These are phyloP conservation scores for Neodon shergylaensis DNA, from an alignment of 2,113 vertebrate species.

Conservation along the genomic window DNA sequence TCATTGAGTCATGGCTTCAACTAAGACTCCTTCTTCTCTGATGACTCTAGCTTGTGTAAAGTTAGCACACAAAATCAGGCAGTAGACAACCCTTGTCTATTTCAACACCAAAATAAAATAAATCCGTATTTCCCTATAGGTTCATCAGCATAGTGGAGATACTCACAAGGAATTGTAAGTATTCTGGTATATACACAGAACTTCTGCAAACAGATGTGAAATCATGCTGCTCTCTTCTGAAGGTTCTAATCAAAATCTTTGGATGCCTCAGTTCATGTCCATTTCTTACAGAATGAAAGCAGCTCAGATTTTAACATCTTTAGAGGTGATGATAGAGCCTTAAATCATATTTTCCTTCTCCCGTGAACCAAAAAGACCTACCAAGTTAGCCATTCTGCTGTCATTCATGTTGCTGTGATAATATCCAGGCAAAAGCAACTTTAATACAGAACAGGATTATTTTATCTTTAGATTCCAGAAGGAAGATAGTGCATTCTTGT, in stretches of 20 bases:
- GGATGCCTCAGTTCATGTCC: not conserved
- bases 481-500: not conserved
- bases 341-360: slow-evolving; percentile 38
- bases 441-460: not conserved
- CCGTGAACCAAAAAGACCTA: slow-evolving; percentile 27
- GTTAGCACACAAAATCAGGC: not conserved
- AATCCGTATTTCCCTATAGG: slow-evolving; percentile 70
- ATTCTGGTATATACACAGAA: slow-evolving; percentile 28
- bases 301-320: slow-evolving; percentile 27
- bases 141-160: slow-evolving; percentile 35
- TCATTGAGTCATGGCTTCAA: not conserved
- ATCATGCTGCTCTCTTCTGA: slow-evolving; percentile 5
- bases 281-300: slow-evolving; percentile 4
- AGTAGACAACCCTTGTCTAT: slow-evolving; percentile 29
- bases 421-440: not conserved
- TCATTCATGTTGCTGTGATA: not conserved
- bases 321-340: not conserved
- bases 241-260: slow-evolving; percentile 1
- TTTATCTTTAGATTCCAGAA: not conserved
- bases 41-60: not conserved
- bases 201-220: slow-evolving; percentile 23
- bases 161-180: slow-evolving; percentile 43
- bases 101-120: slow-evolving; percentile 67
- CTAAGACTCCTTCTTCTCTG: not conserved
- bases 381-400: not conserved